Conservation (phyloP, 2,113 vertebrate species). For the Cryptomyrus ogoouensis region DNA sequence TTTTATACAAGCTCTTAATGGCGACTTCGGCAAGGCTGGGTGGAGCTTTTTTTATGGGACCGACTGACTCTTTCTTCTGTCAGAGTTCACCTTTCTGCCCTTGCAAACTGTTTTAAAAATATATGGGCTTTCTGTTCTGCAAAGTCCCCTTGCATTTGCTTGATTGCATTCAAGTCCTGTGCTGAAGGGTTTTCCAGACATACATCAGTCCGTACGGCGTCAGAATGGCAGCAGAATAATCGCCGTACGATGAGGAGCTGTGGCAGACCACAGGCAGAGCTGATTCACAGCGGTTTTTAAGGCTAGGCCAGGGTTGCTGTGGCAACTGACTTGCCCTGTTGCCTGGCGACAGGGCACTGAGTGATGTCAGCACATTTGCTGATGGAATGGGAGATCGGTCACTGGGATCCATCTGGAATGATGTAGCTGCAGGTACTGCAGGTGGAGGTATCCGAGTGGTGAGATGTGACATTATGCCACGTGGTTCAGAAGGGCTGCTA, state of each 20-base stretch:
- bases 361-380: conserved; percentile 67
- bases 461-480: conserved; percentile 12
- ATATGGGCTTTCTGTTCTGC: not conserved
- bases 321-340: conserved; percentile 74
- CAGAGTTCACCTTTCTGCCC: not conserved
- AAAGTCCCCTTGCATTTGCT: not conserved
- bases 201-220: not conserved
- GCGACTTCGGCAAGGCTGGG: not conserved
- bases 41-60: not conserved
- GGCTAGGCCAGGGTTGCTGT: conserved; percentile 72
- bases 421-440: not conserved
- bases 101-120: not conserved
- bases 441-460: conserved; percentile 17
- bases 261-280: conserved; percentile 12
- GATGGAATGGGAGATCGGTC: conserved; percentile 44
- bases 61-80: not conserved
- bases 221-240: not conserved
- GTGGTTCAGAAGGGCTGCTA: conserved; percentile 13
- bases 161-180: not conserved
- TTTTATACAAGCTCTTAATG: not conserved
- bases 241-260: not conserved
- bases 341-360: conserved; percentile 64
- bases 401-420: conserved; percentile 34
- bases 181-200: not conserved
- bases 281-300: conserved; percentile 53